Evolutionary conservation across 2,888 invertebrate genomes (phyloP).

Genomic region (Pyrgus malvae): DNA sequence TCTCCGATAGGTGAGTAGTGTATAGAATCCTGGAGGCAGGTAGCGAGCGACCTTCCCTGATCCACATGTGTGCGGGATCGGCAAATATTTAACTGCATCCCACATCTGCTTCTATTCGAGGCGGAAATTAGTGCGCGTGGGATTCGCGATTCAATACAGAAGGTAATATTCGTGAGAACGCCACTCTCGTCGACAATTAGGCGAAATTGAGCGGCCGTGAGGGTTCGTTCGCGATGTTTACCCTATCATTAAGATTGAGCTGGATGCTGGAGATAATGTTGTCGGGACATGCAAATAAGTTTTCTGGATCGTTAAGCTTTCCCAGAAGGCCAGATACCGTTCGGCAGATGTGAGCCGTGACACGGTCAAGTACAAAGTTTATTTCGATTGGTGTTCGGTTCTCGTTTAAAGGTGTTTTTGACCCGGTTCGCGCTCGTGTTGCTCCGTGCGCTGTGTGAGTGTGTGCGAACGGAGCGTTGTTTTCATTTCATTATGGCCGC

Average conservation of each 20-base stretch:
- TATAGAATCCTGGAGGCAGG: conserved; percentile 43
- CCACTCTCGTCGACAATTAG: conserved; percentile 70
- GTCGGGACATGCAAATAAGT: conserved; percentile 75
- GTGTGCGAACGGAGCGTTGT: conserved; percentile 63
- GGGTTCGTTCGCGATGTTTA: conserved; percentile 65
- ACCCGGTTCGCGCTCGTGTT: conserved; percentile 65
- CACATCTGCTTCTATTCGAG: conserved; percentile 61
- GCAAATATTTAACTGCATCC: conserved; percentile 56
- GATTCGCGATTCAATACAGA: conserved; percentile 67
- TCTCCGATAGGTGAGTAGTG: conserved; percentile 33
- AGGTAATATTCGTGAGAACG: conserved; percentile 78
- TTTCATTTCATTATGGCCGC: conserved; percentile 76
- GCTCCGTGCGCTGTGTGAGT: conserved; percentile 48
- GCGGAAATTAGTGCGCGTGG: conserved; percentile 69
- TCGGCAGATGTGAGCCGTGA: conserved; percentile 76
- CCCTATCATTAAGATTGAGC: conserved; percentile 69
- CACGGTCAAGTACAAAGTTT: conserved; percentile 75
- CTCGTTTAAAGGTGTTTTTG: conserved; percentile 78
- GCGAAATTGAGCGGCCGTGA: conserved; percentile 69
- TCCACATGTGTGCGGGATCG: conserved; percentile 51
- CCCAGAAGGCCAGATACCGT: conserved; percentile 78
- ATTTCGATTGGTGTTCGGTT: conserved; percentile 73
- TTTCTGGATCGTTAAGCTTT: conserved; percentile 75
- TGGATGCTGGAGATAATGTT: conserved; percentile 64
- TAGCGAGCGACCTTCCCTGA: conserved; percentile 51